Evolutionary conservation across 2,797 vertebrate genomes (phyloP).

Genomic region (Xiphophorus birchmanni): DNA sequence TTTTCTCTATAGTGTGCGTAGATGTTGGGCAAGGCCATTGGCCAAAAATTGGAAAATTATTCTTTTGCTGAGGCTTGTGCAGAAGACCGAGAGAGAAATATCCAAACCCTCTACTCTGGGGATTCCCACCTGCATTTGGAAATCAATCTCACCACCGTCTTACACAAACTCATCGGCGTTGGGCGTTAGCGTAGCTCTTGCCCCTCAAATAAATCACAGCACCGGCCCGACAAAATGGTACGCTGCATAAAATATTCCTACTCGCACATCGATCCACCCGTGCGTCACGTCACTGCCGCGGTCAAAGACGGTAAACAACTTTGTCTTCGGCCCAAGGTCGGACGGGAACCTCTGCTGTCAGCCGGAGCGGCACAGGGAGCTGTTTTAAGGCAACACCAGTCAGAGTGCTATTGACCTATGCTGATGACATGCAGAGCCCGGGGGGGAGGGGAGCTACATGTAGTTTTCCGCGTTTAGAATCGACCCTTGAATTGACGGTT

Average conservation of each 20-base stretch:
- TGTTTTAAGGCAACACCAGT: conserved; percentile 57
- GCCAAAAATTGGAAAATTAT: not conserved
- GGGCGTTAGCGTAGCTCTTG: conserved; percentile 2
- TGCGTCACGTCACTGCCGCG: conserved; percentile 24
- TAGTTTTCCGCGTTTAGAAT: conserved; percentile 56
- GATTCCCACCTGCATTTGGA: conserved; percentile 5
- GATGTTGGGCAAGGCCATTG: not conserved
- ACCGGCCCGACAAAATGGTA: conserved; percentile 20
- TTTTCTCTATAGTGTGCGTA: not conserved
- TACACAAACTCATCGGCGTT: conserved; percentile 1
- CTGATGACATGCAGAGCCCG: conserved; percentile 52
- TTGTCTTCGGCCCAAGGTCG: conserved; percentile 14
- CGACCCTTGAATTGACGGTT: conserved; percentile 43
- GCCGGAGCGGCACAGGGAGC: conserved; percentile 45
- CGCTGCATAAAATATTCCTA: conserved; percentile 61
- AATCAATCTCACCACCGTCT: not conserved
- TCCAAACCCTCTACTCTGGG: not conserved
- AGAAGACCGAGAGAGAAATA: not conserved
- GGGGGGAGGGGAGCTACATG: conserved; percentile 43
- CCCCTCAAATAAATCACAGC: conserved; percentile 6
- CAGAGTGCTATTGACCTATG: conserved; percentile 66
- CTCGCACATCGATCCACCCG: conserved; percentile 28
- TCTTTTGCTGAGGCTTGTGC: not conserved
- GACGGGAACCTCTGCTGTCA: conserved; percentile 50
- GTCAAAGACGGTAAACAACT: conserved; percentile 35